Percentiles rank a stretch among this genome's conserved stretches.
Conservation (phyloP, 2,113 vertebrate genomes). For the Heloderma charlesbogerti region DNA sequence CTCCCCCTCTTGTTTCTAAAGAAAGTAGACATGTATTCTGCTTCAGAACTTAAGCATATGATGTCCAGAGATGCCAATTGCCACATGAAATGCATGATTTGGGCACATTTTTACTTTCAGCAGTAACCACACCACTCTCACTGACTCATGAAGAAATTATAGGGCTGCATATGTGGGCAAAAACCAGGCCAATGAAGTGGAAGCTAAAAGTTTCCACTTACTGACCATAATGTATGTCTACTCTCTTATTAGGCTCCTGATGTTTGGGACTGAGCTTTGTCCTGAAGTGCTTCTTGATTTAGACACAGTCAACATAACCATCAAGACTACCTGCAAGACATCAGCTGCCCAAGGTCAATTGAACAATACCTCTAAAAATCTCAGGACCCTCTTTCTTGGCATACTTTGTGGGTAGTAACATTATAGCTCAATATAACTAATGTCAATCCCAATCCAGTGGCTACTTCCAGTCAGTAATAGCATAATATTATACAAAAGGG, state of each 20-base stretch:
- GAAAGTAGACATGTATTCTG: neutral
- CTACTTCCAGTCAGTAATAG: neutral
- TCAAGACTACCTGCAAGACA: conserved; percentile 65
- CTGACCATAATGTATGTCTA: neutral
- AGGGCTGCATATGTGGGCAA: conserved; percentile 11
- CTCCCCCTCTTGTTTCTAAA: conserved; percentile 19
- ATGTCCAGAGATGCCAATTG: conserved; percentile 35
- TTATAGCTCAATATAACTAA: neutral
- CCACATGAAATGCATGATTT: conserved; percentile 30
- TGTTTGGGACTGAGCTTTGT: conserved; percentile 52
- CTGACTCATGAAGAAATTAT: conserved; percentile 28
- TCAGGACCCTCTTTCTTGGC: conserved; percentile 37
- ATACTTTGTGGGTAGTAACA: conserved; percentile 12
- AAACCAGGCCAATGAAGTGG: conserved; percentile 22
- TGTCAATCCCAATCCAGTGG: neutral
- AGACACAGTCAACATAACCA: conserved; percentile 56
- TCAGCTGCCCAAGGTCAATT: conserved; percentile 38
- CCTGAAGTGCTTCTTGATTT: conserved; percentile 65
- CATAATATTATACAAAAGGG: neutral
- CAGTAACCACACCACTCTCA: conserved; percentile 21
- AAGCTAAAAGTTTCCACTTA: conserved; percentile 24
- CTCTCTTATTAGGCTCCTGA: conserved; percentile 28
- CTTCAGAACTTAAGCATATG: conserved; percentile 35
- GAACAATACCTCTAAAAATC: conserved; percentile 54
- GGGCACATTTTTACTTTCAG: conserved; percentile 27